Conservation (phyloP, 2,888 invertebrate genomes). For the Oscheius onirici region DNA sequence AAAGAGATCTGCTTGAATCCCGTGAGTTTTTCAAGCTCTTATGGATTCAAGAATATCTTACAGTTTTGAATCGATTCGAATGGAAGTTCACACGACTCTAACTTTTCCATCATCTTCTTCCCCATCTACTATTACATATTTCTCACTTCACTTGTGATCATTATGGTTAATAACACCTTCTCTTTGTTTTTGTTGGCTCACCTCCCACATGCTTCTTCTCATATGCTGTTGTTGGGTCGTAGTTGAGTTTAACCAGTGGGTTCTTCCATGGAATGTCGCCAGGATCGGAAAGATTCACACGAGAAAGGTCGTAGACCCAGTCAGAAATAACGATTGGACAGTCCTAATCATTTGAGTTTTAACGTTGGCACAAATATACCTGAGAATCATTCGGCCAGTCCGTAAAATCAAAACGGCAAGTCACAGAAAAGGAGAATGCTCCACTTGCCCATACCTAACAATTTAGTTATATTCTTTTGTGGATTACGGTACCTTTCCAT, state of each 20-base stretch:
- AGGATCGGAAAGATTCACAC: constrained; percentile 68
- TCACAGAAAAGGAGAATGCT: constrained; percentile 68
- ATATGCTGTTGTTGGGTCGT: constrained; percentile 55
- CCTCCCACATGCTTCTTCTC: constrained; percentile 65
- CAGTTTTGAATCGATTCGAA: constrained; percentile 1
- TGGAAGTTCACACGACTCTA: constrained; percentile 7
- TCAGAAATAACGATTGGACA: constrained; percentile 70
- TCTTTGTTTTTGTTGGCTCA: constrained; percentile 21
- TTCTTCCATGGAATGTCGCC: constrained; percentile 42
- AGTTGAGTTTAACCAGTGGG: constrained; percentile 62
- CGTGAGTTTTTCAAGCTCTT: not conserved
- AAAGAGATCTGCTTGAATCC: constrained; percentile 1
- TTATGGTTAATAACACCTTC: not conserved
- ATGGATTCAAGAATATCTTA: not conserved
- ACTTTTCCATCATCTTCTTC: not conserved
- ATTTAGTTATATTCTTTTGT: not conserved
- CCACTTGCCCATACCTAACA: constrained; percentile 56
- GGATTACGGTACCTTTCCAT: constrained; percentile 50
- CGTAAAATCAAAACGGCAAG: constrained; percentile 69
- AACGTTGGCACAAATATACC: constrained; percentile 36
- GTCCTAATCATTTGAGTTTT: constrained; percentile 36
- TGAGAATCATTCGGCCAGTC: constrained; percentile 67
- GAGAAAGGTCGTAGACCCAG: constrained; percentile 68
- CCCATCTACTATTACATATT: not conserved
- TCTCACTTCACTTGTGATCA: not conserved